A percentile compares a stretch with the other conserved stretches of the same genome.
phyloP scores from a whole-genome alignment of 2,113 vertebrate genomes.

The Axis porcinus region DNA sequence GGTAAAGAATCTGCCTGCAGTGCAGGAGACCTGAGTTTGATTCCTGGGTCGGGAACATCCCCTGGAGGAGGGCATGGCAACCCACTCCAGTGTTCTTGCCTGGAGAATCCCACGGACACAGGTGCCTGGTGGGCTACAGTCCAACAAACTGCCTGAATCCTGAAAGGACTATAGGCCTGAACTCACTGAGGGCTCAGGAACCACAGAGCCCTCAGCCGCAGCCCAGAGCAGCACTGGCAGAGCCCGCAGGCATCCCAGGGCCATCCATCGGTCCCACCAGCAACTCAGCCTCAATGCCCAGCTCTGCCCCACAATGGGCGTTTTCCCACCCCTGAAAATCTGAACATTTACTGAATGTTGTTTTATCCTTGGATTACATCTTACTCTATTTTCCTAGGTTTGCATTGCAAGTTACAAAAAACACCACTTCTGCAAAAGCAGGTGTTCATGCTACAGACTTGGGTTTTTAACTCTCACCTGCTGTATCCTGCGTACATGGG shows the following conservation, averaged over 20 bases:
- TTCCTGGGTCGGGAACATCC: not conserved
- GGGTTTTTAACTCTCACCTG: not conserved
- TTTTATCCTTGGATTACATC: not conserved
- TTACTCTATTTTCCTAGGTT: not conserved
- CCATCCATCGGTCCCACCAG: not conserved
- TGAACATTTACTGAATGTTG: not conserved
- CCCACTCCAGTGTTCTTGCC: not conserved
- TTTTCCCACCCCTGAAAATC: not conserved
- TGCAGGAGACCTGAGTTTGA: not conserved
- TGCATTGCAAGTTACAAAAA: not conserved
- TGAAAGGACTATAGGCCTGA: not conserved
- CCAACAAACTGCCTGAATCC: not conserved
- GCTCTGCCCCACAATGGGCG: too few relatives aligned
- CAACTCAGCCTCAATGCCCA: accelerated
- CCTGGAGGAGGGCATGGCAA: not conserved
- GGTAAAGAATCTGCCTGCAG: not conserved
- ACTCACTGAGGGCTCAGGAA: too few relatives aligned
- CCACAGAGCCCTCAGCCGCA: accelerated
- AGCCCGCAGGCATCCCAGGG: not conserved
- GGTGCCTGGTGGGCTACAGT: not conserved
- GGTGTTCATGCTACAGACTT: accelerated
- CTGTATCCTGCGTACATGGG: not conserved
- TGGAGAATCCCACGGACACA: not conserved
- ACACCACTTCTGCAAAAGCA: accelerated
- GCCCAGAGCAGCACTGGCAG: not conserved